A percentile compares a stretch with the other conserved stretches of the same genome.
These are phyloP conservation scores for Urocitellus parryii DNA, from an alignment of 2,113 vertebrate species.

Conservation along the genomic window DNA sequence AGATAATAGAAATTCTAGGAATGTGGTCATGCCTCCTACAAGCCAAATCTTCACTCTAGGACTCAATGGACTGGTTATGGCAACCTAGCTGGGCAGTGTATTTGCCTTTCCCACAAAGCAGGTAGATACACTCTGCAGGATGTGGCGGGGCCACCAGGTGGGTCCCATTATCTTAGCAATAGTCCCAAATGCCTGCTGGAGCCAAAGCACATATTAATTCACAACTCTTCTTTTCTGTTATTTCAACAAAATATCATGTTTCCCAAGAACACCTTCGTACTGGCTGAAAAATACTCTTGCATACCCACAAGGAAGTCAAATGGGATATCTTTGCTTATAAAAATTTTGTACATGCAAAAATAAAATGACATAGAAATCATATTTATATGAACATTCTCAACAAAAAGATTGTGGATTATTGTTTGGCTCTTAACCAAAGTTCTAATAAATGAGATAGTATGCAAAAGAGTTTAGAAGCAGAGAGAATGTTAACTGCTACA, in stretches of 20 bases:
- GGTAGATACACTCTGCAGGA: background rate
- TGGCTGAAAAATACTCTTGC: background rate
- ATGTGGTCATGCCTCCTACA: rapidly evolving
- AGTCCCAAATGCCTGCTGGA: background rate
- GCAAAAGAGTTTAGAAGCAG: background rate
- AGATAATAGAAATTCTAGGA: background rate
- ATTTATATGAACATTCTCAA: background rate
- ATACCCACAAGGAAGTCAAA: background rate
- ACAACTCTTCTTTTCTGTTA: background rate
- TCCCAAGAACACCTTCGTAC: background rate
- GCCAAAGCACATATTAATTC: background rate
- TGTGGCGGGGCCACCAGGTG: rapidly evolving
- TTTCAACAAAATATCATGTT: background rate
- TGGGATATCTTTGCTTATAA: background rate
- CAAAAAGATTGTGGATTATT: background rate
- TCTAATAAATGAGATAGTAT: background rate
- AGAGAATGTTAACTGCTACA: background rate
- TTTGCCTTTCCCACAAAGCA: background rate
- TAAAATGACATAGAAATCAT: background rate
- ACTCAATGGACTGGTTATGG: too few species aligned
- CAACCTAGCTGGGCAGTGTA: rapidly evolving
- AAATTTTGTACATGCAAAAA: background rate
- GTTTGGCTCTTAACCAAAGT: background rate
- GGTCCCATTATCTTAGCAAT: rapidly evolving
- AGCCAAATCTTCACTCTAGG: too few species aligned